phyloP scores from a whole-genome alignment of 1,140 invertebrate genomes.

The Trichoplusia ni region DNA sequence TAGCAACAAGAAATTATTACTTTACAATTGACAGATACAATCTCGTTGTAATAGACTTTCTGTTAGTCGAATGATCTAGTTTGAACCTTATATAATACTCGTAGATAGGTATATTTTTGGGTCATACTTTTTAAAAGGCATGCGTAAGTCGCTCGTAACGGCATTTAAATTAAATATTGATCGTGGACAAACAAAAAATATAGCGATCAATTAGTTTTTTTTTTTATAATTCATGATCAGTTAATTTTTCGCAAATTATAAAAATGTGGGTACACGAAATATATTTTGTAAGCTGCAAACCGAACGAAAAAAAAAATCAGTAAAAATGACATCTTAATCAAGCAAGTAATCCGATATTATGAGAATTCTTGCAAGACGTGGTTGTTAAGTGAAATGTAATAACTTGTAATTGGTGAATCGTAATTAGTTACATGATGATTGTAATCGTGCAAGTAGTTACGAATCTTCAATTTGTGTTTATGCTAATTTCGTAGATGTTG shows the following conservation, averaged over 20 bases:
- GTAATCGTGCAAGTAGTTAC: too few relatives aligned
- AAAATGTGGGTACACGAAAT: too few relatives aligned
- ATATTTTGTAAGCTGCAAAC: too few relatives aligned
- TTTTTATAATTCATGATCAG: too few relatives aligned
- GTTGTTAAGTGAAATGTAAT: background rate
- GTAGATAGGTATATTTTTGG: too few relatives aligned
- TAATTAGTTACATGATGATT: background rate
- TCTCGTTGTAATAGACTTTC: slow-evolving; percentile 48
- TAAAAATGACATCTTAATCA: too few relatives aligned
- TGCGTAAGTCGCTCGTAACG: too few relatives aligned
- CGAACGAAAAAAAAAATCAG: too few relatives aligned
- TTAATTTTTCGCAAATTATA: too few relatives aligned
- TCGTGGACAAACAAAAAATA: too few relatives aligned
- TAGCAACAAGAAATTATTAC: slow-evolving; percentile 21
- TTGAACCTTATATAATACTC: slow-evolving; percentile 57
- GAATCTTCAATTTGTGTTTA: background rate
- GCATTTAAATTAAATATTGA: too few relatives aligned
- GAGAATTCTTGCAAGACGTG: background rate
- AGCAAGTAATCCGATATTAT: background rate
- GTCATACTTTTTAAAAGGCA: slow-evolving; percentile 42
- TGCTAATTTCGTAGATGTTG: background rate
- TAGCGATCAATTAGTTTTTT: too few relatives aligned
- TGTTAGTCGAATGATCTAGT: slow-evolving; percentile 59
- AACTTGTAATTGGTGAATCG: slow-evolving; percentile 15
- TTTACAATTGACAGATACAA: slow-evolving; percentile 41